Base-by-base conservation (phyloP, 2,797 vertebrate genomes). In the Fistularia tabacaria region DNA sequence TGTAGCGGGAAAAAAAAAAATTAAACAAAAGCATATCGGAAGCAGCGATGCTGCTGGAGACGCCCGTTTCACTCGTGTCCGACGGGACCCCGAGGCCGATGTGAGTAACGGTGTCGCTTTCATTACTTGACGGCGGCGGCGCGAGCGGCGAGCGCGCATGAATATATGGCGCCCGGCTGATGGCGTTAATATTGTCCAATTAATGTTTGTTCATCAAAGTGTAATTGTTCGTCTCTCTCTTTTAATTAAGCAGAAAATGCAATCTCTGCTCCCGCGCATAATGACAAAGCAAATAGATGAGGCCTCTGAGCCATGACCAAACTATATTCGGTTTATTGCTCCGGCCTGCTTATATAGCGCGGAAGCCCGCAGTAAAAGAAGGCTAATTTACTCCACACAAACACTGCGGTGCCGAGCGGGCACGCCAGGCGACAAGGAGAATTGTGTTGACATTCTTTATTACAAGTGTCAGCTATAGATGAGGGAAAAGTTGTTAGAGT, bases 371-470 rank as follows among this genome's bases (percentile, higher is more conserved):
- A 80, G 74, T 79, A 51, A 74, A 77, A 78, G 15, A 61, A 56
- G 64, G 54, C 51, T 66, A 69, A 74, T 79, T 85, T 54, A 75
- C n/a, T 74, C 71, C 45, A 41, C 38, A 14, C 42, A 49, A 57
- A 57, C 51, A 37, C 41, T 45, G 36, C 10, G 45, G 55, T 49
- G 46, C 25, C 1, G 10, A 10, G 56, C 43, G 56, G 14, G 51
- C 39, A 60, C 39, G 64, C 8, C 55, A 14, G 48, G 11, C 48
- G 8, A 41, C n/a, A 49, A 37, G n/a, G 64, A 64, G 14, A 57
- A 63, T 69, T 64, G 63, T 73, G 66, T 84, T 82, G 79, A 79
- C 64, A 79, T 79, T 81, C 79, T 81, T 80, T 76, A 74, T 77
- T 74, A 67, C 57, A 67, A 65, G 63, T 75, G 71, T 81, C 69